Evolutionary conservation across 2,113 vertebrate genomes (phyloP).

Genomic region (Embiotoca jacksoni): DNA sequence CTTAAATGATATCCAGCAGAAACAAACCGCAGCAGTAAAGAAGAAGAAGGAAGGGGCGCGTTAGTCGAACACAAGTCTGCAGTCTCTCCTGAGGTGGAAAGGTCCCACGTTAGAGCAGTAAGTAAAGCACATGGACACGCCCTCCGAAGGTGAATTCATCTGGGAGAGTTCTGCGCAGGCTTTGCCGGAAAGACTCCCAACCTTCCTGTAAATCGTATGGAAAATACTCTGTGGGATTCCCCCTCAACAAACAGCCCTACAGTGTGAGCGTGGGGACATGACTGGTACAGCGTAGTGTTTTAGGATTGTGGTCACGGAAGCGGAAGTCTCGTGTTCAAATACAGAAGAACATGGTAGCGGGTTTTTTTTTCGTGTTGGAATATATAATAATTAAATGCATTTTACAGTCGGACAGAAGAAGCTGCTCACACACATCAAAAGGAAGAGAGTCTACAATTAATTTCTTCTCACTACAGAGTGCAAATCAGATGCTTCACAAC

Average conservation of each 20-base stretch:
- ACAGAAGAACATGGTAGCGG: constrained; percentile 84
- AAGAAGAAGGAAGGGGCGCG: constrained; percentile 61
- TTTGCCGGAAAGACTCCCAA: constrained; percentile 82
- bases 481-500: constrained; percentile 97
- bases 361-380: constrained; percentile 82
- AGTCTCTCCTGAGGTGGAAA: constrained; percentile 91
- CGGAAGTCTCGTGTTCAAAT: constrained; percentile 90
- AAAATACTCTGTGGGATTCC: constrained; percentile 80
- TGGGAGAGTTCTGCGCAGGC: constrained; percentile 90
- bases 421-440: constrained; percentile 94
- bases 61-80: constrained; percentile 90
- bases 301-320: constrained; percentile 84
- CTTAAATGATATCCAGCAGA: constrained; percentile 93
- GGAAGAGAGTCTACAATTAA: constrained; percentile 91
- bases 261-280: constrained; percentile 42
- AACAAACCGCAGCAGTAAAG: constrained; percentile 86
- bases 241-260: constrained; percentile 76
- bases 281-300: constrained; percentile 91
- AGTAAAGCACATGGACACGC: constrained; percentile 89
- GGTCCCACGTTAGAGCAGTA: constrained; percentile 91
- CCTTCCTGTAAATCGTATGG: constrained; percentile 81
- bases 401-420: constrained; percentile 93
- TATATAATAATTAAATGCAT: constrained; percentile 95
- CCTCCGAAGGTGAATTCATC: constrained; percentile 86
- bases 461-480: constrained; percentile 96